Base-by-base conservation (phyloP, 2,888 invertebrate genomes). In the Heliconius charithonia region DNA sequence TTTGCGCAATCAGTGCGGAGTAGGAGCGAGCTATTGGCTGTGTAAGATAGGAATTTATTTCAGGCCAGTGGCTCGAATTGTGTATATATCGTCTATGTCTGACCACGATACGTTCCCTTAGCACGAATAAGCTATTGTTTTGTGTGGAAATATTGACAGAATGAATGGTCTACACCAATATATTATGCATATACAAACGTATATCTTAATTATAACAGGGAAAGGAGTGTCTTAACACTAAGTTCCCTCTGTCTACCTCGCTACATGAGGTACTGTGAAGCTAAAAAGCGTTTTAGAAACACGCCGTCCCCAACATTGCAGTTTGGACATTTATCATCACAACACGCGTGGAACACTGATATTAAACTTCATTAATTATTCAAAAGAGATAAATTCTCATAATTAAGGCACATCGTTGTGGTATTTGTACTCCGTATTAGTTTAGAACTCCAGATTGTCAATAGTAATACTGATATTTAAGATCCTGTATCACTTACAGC, bases 21-120 rank as follows among this genome's bases (percentile, higher is more conserved):
- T 66, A 66, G 27, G 45, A 71, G 74, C 25, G 72, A 66, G 59
- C 37, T 76, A 79, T 79, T 72, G 76, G 76, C 65, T 66, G 72
- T 76, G 79, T 76, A 76, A 74, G 79, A 65, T 70, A 63, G 73
- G 73, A 79, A 79, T 79, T 77, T 74, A 79, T 79, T 79, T 79
- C 77, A 71, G 72, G 27, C 67, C 71, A 75, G 66, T 77, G 77
- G 75, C 45, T 69, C 80, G 77, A 75, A 77, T 77, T 75, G 62
- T 77, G 74, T 65, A 62, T 59, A 51, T 62, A 74, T 77, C 56
- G 56, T 67, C 78, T n/a, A 56, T 29, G 73, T 41, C 37, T 41
- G 73, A 45, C 72, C 73, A 59, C 37, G 73, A 62, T 73, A 41
- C 27, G 59, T 41, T 73, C 73, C 12, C 62, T 73, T 73, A 73